Evolutionary conservation across 2,113 vertebrate species (phyloP), one percentile per base, ranked within the genome.

Genomic region (Pteropus alecto): DNA sequence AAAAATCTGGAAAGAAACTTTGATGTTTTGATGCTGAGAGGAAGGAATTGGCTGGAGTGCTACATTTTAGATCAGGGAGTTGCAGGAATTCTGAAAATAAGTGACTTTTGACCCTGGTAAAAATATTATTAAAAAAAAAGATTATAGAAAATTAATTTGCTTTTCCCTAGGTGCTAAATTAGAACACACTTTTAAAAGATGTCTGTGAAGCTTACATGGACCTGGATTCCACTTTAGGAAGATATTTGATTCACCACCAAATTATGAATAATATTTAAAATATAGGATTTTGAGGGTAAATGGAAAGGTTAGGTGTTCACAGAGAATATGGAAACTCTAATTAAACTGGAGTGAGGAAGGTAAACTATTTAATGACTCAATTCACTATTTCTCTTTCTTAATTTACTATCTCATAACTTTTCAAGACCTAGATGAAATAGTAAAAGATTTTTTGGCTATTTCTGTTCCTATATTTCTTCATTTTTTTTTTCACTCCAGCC

Each of bases 1-100:
- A 88, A 95, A 95, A 93, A 30, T 87, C 77, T 94, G 77, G 73
- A 97, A 95, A 96, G 90, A 92, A 92, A 95, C 18, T 24, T 94
- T 26, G 48, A 0, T 71, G 35, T 95, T 95, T 97, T 95, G 46
- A 63, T 92, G 63, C 63, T 94, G 35, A 65, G 74, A 89, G 30
- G 60, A 86, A 96, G 35, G 6, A 87, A 30, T 83, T 93, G 67
- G 26, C 43, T 26, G 33, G 38, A 93, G 21, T 38, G 92, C 43
- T 54, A 41, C 24, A 24, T 81, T 94, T 38, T 91, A 86, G 14
- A 68, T 95, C 14, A 70, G 51, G 24, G 43, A 87, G 63, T 82
- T 96, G 56, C 94, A 70, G 33, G 35, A 94, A 90, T 85, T 87
- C 82, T 90, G 68, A 90, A 95, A 96, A 95, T 68, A 78, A 63